Evolutionary conservation across 2,888 invertebrate genomes (phyloP).

Genomic region (Gastracanthus pulcherrimus): DNA sequence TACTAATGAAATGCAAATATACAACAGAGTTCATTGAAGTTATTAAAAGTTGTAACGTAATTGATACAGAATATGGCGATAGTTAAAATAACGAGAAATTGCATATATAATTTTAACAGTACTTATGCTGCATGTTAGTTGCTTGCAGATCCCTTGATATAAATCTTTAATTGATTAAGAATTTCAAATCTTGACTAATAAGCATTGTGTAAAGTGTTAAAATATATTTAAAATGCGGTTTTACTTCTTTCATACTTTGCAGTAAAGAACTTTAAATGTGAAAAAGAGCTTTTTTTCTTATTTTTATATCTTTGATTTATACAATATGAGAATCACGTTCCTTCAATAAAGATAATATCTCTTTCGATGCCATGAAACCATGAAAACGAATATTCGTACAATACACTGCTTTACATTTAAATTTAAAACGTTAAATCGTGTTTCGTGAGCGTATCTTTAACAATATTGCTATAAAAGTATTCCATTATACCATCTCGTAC

Average conservation of each 20-base stretch:
- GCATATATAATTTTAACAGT: background rate
- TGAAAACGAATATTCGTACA: background rate
- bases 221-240: no score
- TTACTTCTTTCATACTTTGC: no score
- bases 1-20: background rate
- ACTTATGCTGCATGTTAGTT: background rate
- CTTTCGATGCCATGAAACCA: background rate
- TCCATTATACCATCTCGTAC: background rate
- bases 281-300: no score
- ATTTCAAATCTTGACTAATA: background rate
- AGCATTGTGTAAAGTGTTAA: background rate
- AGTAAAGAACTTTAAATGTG: no score
- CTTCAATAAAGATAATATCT: background rate
- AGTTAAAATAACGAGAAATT: background rate
- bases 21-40: background rate
- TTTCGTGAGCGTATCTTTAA: background rate
- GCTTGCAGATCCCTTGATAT: background rate
- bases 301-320: no score
- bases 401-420: background rate
- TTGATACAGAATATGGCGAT: background rate
- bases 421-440: background rate
- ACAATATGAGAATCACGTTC: background rate
- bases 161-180: background rate
- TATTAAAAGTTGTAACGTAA: background rate
- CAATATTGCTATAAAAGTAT: slow-evolving; percentile 3